These are phyloP conservation scores for Falco cherrug DNA, from an alignment of 2,797 vertebrate genomes.

Conservation along the genomic window DNA sequence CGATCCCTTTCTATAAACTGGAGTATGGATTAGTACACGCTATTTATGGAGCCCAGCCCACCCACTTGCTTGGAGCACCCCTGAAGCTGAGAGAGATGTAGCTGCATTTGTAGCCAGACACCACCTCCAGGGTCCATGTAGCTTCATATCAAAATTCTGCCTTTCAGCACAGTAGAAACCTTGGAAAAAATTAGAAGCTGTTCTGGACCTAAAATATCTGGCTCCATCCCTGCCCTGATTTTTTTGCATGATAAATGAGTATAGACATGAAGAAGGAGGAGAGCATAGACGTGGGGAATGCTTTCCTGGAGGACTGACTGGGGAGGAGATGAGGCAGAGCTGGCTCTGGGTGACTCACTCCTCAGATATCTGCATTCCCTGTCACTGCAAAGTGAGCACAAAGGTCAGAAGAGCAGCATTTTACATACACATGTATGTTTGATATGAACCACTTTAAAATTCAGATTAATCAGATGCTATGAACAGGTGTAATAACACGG, in stretches of 20 bases:
- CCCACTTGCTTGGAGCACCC: neutral
- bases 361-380: neutral
- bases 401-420: neutral
- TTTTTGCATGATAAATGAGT: neutral
- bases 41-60: neutral
- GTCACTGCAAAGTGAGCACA: neutral
- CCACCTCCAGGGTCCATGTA: neutral
- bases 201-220: neutral
- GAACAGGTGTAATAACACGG: neutral
- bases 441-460: neutral
- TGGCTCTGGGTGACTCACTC: neutral
- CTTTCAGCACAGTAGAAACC: neutral
- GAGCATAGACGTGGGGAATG: neutral
- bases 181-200: neutral
- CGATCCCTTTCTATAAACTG: constrained; percentile 41
- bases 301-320: neutral
- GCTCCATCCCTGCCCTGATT: neutral
- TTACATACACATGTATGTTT: neutral
- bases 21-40: neutral
- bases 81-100: neutral
- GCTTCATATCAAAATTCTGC: neutral
- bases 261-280: neutral
- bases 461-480: neutral
- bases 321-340: neutral
- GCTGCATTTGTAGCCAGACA: neutral